Conservation (phyloP, 2,797 vertebrate genomes). For the Dryobates pubescens region DNA sequence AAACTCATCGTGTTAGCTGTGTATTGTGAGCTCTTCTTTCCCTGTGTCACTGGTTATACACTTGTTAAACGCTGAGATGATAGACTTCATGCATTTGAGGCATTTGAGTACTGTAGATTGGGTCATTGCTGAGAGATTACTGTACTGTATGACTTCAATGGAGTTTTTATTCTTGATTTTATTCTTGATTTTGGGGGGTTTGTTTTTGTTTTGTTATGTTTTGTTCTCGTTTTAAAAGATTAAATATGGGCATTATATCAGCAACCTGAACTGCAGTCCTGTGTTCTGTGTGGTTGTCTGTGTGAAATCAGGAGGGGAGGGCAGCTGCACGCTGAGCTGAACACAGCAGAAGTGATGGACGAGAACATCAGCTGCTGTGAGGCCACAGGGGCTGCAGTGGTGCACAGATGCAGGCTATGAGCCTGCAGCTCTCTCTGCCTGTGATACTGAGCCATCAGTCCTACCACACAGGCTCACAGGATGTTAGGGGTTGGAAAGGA, state of each 20-base stretch:
- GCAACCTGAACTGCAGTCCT: constrained; percentile 59
- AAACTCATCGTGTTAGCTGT: constrained; percentile 69
- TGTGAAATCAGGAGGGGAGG: not conserved
- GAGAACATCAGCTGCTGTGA: not conserved
- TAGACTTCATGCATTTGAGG: constrained; percentile 58
- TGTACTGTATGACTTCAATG: constrained; percentile 78
- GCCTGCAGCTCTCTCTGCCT: rapidly evolving
- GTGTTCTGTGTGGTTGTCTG: constrained; percentile 49
- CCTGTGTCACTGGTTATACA: constrained; percentile 76
- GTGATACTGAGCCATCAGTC: not conserved
- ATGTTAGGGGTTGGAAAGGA: no score
- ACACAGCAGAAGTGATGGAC: constrained; percentile 1
- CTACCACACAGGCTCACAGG: not conserved
- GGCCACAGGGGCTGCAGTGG: not conserved
- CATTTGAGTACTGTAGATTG: constrained; percentile 74
- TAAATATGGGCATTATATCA: constrained; percentile 83
- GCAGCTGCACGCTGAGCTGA: not conserved
- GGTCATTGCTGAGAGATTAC: constrained; percentile 74
- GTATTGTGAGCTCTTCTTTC: constrained; percentile 75
- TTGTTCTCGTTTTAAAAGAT: constrained; percentile 76
- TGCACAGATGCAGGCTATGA: not conserved
- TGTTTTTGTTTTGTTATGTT: no score
- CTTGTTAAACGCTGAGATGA: constrained; percentile 68
- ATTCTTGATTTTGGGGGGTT: constrained; percentile 54
- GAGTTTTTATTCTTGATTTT: constrained; percentile 78